Conservation (phyloP, 2,113 vertebrate species). For the Oreotrochilus melanogaster region DNA sequence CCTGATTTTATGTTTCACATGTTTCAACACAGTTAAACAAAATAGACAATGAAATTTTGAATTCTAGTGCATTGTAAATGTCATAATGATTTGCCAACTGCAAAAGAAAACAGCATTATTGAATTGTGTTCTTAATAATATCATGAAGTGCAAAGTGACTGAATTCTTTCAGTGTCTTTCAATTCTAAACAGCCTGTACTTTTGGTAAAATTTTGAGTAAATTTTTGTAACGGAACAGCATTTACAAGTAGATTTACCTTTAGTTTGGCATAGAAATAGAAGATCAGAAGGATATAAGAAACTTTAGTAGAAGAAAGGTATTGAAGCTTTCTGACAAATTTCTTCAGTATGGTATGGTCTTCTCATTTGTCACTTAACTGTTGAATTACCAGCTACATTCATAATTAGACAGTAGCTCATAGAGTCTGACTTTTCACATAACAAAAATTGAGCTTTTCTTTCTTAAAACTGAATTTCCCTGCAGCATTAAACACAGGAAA, state of each 20-base stretch:
- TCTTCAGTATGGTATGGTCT: background rate
- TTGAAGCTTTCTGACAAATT: background rate
- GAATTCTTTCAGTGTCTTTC: slow-evolving; percentile 1
- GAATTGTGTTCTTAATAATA: slow-evolving; percentile 10
- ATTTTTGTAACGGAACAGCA: background rate
- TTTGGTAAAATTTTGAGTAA: background rate
- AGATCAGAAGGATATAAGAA: background rate
- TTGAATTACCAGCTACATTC: background rate
- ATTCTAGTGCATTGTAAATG: background rate
- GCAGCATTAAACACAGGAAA: background rate
- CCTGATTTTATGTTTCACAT: background rate
- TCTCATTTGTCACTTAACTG: background rate
- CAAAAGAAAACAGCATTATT: background rate
- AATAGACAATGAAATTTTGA: background rate
- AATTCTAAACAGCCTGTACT: background rate
- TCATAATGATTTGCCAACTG: background rate
- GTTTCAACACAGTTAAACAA: background rate
- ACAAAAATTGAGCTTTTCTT: background rate
- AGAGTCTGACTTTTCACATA: background rate
- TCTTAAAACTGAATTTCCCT: background rate
- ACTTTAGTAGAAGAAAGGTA: background rate
- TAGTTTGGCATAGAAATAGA: background rate
- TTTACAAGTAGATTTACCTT: slow-evolving; percentile 12
- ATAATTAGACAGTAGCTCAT: accelerated
- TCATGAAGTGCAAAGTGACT: background rate